Conservation (phyloP, 2,113 vertebrate species). For the Tachycineta bicolor region DNA sequence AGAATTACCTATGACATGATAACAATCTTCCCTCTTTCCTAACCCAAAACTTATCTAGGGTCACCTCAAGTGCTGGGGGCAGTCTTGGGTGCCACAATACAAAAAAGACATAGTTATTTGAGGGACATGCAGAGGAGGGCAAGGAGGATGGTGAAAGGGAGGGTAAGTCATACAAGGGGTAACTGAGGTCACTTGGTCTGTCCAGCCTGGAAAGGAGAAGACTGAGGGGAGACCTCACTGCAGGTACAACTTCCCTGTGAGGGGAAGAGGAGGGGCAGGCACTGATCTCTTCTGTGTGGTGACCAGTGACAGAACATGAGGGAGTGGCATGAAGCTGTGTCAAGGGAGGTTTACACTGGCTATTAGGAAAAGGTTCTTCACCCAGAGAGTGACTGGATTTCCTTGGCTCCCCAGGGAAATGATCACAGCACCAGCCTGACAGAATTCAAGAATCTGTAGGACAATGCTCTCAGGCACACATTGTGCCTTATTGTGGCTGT, state of each 20-base stretch:
- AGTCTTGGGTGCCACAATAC: not conserved
- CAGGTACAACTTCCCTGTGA: accelerated
- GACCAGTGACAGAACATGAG: accelerated
- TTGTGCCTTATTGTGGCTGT: not conserved
- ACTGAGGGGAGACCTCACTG: not conserved
- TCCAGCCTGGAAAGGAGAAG: not conserved
- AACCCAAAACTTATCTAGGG: not conserved
- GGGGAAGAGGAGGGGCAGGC: not conserved
- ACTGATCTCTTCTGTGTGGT: too few relatives aligned
- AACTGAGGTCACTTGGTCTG: not conserved
- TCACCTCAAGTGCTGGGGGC: not conserved
- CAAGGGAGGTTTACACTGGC: accelerated
- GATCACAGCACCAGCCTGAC: not conserved
- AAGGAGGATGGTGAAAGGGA: not conserved
- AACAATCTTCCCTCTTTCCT: not conserved
- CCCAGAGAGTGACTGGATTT: not conserved
- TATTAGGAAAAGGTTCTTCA: not conserved
- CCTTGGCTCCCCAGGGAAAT: not conserved
- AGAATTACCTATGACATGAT: not conserved
- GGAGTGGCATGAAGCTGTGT: not conserved
- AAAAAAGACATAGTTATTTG: not conserved
- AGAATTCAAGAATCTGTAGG: not conserved
- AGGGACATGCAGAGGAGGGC: not conserved
- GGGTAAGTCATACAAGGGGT: accelerated
- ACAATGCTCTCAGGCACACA: not conserved